Evolutionary conservation across 2,888 invertebrate species (phyloP).

Genomic region (Diogma glabrata): DNA sequence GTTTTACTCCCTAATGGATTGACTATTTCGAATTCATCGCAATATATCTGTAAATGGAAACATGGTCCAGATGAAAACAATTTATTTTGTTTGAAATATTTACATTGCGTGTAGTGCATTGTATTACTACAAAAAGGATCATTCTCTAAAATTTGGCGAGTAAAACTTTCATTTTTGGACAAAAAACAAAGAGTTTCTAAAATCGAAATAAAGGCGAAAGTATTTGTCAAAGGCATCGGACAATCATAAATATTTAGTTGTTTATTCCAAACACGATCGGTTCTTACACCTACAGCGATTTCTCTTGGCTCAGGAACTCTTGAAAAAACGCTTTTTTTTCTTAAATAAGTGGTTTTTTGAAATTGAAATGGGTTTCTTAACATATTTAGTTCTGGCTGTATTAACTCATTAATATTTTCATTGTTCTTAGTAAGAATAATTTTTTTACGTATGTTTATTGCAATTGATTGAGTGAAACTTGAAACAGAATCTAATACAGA

Average conservation of each 20-base stretch:
- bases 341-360: neutral
- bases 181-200: neutral
- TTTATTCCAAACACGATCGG: neutral
- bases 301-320: slow-evolving; percentile 6
- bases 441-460: neutral
- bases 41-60: slow-evolving; percentile 17
- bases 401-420: neutral
- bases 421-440: neutral
- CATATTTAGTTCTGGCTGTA: neutral
- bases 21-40: slow-evolving; percentile 19
- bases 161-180: neutral
- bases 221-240: neutral
- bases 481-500: neutral
- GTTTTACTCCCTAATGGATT: slow-evolving; percentile 20
- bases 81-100: slow-evolving; percentile 1
- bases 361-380: neutral
- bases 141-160: neutral
- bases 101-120: neutral
- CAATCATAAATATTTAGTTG: neutral
- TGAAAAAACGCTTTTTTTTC: neutral
- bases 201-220: neutral
- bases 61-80: slow-evolving; percentile 2
- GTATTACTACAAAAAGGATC: neutral
- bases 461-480: neutral
- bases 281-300: neutral